Evolutionary conservation across 1,140 invertebrate species (phyloP), one percentile per base, ranked within the genome.

Genomic region (Subanguina moxae): DNA sequence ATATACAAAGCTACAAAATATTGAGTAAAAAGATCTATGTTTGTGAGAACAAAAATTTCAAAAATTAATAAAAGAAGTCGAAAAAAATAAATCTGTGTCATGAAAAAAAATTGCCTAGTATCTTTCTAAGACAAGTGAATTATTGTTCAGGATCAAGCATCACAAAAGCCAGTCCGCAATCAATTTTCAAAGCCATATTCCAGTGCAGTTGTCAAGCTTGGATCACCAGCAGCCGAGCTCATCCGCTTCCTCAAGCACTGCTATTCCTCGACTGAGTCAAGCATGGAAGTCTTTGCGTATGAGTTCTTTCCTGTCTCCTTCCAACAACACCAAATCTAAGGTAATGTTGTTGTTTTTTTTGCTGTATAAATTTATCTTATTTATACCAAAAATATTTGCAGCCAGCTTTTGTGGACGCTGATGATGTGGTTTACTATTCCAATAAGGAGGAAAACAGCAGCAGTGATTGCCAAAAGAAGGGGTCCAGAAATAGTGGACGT

Each of bases 381-480:
- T 56, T 28, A 5, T 5, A 56, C 28, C 52, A 56, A 23, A 56
- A 56, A 23, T 56, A 61, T 61, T 61, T 32, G 8, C 27, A 61
- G 58, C 58, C 58, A 19, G 58, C 58, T 21, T 61, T 61, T 61
- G 58, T 61, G 58, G 58, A 61, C 28, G 58, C 58, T 3, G 58
- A 61, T 43, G 58, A 61, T 43, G 58, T 61, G 38, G n/a, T 61
- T 8, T 61, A 61, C 28, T 61, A 61, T 25, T 30, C 58, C 8
- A 61, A 61, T 30, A 30, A 43, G 13, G 58, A 61, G 28, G 28
- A 30, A 52, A 25, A 21, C 48, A 52, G 17, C 48, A 21, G 48
- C n/a, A 52, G 23, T 8, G 48, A 25, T 52, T 25, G 3, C 17
- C 48, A 38, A 38, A 38, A 21, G 48, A 52, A 52, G 17, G 23